Evolutionary conservation across 1,140 invertebrate genomes (phyloP).

Genomic region (Paramacrobiotus metropolitanus): DNA sequence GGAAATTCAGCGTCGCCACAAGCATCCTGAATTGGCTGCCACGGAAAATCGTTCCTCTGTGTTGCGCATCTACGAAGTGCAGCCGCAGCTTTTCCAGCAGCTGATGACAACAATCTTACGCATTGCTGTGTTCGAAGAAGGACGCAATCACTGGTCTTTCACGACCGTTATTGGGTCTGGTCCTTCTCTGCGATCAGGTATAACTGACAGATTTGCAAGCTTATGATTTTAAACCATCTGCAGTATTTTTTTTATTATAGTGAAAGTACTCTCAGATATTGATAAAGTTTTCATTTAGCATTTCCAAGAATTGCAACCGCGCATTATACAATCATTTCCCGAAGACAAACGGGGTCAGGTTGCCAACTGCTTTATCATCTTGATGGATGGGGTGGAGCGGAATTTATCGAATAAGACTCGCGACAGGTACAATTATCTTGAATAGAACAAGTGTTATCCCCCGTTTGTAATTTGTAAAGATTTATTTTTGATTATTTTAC

Average conservation of each 20-base stretch:
- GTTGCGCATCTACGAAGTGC: slow-evolving; percentile 32
- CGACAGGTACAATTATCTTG: slow-evolving; percentile 84
- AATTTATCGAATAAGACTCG: slow-evolving; percentile 87
- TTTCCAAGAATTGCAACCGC: slow-evolving; percentile 54
- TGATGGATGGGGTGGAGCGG: slow-evolving; percentile 87
- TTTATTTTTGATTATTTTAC: no score
- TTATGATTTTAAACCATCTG: no score
- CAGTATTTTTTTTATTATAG: slow-evolving; percentile 18
- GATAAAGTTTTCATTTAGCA: no score
- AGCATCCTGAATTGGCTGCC: slow-evolving; percentile 15
- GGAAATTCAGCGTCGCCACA: slow-evolving; percentile 17
- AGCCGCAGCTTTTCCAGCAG: slow-evolving; percentile 42
- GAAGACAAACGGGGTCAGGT: slow-evolving; percentile 71
- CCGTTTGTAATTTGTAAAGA: no score
- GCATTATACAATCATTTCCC: slow-evolving; percentile 66
- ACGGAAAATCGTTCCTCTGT: slow-evolving; percentile 18
- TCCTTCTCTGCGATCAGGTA: slow-evolving; percentile 83
- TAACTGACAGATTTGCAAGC: no score
- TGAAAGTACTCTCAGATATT: no score
- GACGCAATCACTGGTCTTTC: slow-evolving; percentile 97
- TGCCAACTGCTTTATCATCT: slow-evolving; percentile 75
- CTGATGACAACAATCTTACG: slow-evolving; percentile 73
- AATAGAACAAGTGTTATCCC: no score
- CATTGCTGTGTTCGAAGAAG: slow-evolving; percentile 91
- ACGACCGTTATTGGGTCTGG: slow-evolving; percentile 72